Conservation (phyloP, 1,140 invertebrate genomes). For the Sarcophaga peregrina region DNA sequence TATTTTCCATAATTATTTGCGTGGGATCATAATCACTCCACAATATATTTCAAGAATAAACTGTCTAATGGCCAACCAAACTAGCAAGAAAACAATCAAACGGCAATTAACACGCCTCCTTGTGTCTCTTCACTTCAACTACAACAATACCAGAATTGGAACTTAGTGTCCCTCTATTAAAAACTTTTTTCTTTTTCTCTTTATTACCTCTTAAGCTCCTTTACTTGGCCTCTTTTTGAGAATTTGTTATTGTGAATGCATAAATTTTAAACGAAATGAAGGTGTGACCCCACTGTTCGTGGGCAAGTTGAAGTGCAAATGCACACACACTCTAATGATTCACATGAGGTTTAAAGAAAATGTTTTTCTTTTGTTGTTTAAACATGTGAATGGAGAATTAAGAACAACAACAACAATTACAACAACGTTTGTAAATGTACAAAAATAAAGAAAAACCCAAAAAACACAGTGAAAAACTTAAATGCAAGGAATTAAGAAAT, state of each 20-base stretch:
- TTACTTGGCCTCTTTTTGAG: neutral
- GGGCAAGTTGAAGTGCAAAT: neutral
- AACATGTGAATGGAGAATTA: conserved; percentile 12
- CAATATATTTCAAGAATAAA: neutral
- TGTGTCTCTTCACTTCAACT: neutral
- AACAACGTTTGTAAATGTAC: too few species aligned
- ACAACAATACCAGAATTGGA: neutral
- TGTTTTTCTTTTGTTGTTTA: neutral
- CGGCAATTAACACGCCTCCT: neutral
- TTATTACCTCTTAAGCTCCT: neutral
- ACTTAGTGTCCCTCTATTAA: neutral
- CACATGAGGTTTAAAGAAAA: neutral
- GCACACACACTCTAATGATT: too few species aligned
- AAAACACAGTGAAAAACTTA: neutral
- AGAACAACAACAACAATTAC: neutral
- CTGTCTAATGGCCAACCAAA: conserved; percentile 16
- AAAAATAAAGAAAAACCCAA: too few species aligned
- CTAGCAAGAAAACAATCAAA: neutral
- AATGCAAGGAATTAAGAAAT: neutral
- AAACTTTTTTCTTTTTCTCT: neutral
- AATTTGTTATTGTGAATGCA: neutral
- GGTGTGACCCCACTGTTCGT: neutral
- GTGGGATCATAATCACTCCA: neutral
- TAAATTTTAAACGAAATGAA: conserved; percentile 11
- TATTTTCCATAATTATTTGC: neutral